These are phyloP conservation scores for Mya arenaria DNA, from an alignment of 1,140 invertebrate species.

Conservation along the genomic window DNA sequence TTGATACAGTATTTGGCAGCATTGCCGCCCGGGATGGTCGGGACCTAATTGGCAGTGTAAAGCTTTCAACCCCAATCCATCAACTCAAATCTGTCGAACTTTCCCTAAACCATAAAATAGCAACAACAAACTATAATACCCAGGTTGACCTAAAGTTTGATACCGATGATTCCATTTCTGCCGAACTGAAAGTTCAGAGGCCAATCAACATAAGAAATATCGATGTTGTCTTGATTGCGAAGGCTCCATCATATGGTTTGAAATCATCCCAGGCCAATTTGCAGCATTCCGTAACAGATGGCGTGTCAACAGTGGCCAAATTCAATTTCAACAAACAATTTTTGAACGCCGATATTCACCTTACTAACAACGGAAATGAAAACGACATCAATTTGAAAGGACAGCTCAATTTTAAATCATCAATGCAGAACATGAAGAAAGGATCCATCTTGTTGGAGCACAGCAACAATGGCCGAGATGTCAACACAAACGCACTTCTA, in stretches of 20 bases:
- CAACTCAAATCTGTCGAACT: not conserved
- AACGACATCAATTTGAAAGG: conserved; percentile 42
- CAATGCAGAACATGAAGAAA: conserved; percentile 44
- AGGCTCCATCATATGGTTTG: conserved; percentile 57
- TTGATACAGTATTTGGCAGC: conserved; percentile 9
- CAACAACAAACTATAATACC: not conserved
- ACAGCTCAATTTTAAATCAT: conserved; percentile 59
- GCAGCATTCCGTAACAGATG: conserved; percentile 20
- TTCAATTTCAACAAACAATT: conserved; percentile 36
- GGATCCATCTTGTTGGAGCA: conserved; percentile 44
- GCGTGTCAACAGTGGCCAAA: conserved; percentile 34
- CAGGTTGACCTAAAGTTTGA: conserved; percentile 24
- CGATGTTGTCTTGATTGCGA: conserved; percentile 37
- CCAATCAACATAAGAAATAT: conserved; percentile 31
- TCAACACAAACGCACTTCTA: conserved; percentile 28
- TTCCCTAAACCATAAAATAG: not conserved
- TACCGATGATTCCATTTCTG: conserved; percentile 11
- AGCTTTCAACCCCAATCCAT: conserved; percentile 6
- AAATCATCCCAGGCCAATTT: conserved; percentile 30
- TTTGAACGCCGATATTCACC: conserved; percentile 16
- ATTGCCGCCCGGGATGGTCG: not conserved
- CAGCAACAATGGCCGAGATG: conserved; percentile 38
- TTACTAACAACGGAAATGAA: conserved; percentile 18
- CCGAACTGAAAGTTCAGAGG: not conserved
- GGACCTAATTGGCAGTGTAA: not conserved